Conservation (phyloP, 2,888 invertebrate species). For the Rutpela maculata region DNA sequence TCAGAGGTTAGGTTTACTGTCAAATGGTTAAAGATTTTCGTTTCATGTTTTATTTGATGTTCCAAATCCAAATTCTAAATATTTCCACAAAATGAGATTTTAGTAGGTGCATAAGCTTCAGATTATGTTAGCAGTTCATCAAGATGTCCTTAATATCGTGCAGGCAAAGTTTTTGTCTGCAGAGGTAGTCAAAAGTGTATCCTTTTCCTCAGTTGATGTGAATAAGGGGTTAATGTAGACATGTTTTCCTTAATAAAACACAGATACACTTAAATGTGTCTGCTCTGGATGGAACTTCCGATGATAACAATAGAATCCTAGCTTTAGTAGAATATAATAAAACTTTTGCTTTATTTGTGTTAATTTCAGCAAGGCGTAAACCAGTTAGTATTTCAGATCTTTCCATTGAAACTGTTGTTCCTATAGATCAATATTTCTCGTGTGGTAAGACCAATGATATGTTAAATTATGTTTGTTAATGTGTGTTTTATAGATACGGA, state of each 20-base stretch:
- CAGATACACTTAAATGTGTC: conserved; percentile 72
- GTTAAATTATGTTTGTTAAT: background rate
- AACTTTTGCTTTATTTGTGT: conserved; percentile 77
- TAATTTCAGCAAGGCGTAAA: conserved; percentile 78
- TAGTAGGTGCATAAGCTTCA: background rate
- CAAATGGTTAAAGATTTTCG: background rate
- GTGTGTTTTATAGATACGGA: conserved; percentile 73
- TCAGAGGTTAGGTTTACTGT: conserved; percentile 4
- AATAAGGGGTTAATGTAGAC: background rate
- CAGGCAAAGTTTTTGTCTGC: conserved; percentile 77
- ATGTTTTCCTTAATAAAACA: conserved; percentile 60
- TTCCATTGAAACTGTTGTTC: conserved; percentile 86
- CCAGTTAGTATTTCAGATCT: conserved; percentile 86
- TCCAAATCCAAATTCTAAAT: background rate
- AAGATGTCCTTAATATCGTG: conserved; percentile 74
- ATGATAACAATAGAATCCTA: conserved; percentile 76
- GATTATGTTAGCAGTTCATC: conserved; percentile 66
- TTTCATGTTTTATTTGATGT: conserved; percentile 6
- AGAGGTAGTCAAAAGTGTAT: conserved; percentile 78
- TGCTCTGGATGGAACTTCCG: conserved; percentile 73
- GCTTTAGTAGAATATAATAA: conserved; percentile 78
- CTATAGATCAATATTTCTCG: conserved; percentile 87
- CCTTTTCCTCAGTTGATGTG: conserved; percentile 67
- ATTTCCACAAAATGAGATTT: conserved; percentile 5
- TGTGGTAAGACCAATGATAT: conserved; percentile 75